Base-by-base conservation (phyloP, 2,888 invertebrate genomes). In the Scaptomyza polygonia region DNA sequence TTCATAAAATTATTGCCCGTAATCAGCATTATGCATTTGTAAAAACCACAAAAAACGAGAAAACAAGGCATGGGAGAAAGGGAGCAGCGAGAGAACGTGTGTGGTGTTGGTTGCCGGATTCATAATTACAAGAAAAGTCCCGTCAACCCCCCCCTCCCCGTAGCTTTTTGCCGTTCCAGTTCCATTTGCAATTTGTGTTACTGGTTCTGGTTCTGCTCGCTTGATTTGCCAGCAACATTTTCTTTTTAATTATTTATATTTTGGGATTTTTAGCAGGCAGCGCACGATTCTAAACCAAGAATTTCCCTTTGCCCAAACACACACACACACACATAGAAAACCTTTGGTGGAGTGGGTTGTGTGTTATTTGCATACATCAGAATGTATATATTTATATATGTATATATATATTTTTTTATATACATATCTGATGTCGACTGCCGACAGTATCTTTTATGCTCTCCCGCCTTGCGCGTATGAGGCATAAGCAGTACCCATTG, bases 11-110 rank as follows among this genome's bases (percentile, higher is more conserved):
- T 89, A 89, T 89, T 90, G 89, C 90, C 88, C 90, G 84, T 90
- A 90, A 89, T 89, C 89, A 90, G 90, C 88, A 89, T 89, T 90
- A 88, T 90, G 89, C 90, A 88, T 89, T 89, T 90, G 88, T 84
- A 78, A 86, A 89, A 89, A 84, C 89, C 90, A 80, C 89, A 88
- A 82, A 77, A 72, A 57, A n/a, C n/a, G 66, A 47, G 58, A 40
- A 18, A 4, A 5, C 5, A 25, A 0, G 25, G 5, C 5, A 25
- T 1, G 18, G 3, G n/a, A 2, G n/a, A 30, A 30, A 18, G 45
- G 45, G 11, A 9, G n/a, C n/a, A n/a, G n/a, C n/a, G n/a, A n/a
- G n/a, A n/a, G n/a, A n/a, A n/a, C n/a, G n/a, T n/a, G 44, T 36
- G 14, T 36, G 34, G 11, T 11, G 36, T 18, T 45, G 16, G 29